Conservation (phyloP, 2,113 vertebrate species). For the Colius striatus region DNA sequence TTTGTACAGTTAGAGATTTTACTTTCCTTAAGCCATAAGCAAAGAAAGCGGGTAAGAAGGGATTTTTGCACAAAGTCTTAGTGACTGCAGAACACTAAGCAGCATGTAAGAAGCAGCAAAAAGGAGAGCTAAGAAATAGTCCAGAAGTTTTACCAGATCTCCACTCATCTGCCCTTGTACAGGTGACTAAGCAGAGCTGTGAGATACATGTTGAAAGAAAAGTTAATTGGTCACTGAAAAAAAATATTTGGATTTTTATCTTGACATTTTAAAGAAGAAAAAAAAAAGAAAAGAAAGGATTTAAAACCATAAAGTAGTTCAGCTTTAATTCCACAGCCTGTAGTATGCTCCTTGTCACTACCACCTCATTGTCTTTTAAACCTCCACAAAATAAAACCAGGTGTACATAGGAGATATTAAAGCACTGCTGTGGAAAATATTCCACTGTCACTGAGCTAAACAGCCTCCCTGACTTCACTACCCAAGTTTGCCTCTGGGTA, state of each 20-base stretch:
- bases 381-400: neutral
- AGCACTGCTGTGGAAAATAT: conserved; percentile 20
- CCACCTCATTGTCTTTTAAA: neutral
- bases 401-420: neutral
- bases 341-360: neutral
- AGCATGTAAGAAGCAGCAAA: neutral
- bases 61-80: neutral
- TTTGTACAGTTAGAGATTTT: neutral
- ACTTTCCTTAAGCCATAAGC: neutral
- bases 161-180: neutral
- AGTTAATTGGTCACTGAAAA: neutral
- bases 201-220: neutral
- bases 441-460: conserved; percentile 2
- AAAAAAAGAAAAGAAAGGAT: neutral
- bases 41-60: neutral
- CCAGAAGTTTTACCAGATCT: neutral
- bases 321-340: neutral
- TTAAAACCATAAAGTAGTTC: neutral
- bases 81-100: neutral
- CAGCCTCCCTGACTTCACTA: neutral
- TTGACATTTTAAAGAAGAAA: neutral
- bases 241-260: neutral
- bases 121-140: neutral
- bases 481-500: neutral
- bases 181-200: fast-evolving